Percentiles rank a stretch among this genome's conserved stretches.
phyloP scores from a whole-genome alignment of 1,140 invertebrate genomes.

The silkworm (Bombyx mori) region DNA sequence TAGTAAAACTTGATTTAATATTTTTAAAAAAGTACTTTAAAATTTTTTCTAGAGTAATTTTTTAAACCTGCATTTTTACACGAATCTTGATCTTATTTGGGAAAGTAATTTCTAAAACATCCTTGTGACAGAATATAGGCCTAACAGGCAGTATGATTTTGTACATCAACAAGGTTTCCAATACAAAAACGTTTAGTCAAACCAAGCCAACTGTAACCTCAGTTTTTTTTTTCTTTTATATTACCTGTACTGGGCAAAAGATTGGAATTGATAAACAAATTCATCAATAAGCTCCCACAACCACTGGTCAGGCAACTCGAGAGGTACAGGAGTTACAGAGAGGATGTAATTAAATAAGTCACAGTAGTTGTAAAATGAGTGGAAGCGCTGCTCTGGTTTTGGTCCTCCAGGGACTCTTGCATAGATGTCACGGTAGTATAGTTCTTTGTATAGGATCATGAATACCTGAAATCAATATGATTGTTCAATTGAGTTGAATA shows the following conservation, averaged over 20 bases:
- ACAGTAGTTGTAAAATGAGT: constrained; percentile 98
- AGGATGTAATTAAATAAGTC: constrained; percentile 97
- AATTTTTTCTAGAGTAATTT: too few species aligned
- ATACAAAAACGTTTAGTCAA: too few species aligned
- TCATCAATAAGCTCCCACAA: constrained; percentile 99
- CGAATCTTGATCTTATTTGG: too few species aligned
- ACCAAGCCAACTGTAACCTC: too few species aligned
- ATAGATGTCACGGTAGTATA: constrained; percentile 98
- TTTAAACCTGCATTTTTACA: too few species aligned
- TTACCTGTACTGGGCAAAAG: constrained; percentile 92
- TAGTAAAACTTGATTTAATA: too few species aligned
- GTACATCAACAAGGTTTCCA: too few species aligned
- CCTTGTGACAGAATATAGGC: too few species aligned
- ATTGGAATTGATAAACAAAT: constrained; percentile 96
- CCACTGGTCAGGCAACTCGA: constrained; percentile 98
- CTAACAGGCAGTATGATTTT: too few species aligned
- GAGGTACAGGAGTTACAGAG: constrained; percentile 87
- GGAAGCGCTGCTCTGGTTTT: constrained; percentile 91
- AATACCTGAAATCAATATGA: constrained; percentile 74
- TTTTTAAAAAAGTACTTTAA: too few species aligned
- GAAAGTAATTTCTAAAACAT: too few species aligned
- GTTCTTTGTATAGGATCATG: constrained; percentile 96
- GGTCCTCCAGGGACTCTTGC: constrained; percentile 89
- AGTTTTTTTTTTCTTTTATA: constrained; percentile 2
- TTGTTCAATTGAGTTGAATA: too few species aligned